phyloP scores from a whole-genome alignment of 2,113 vertebrate genomes.

The Micromys minutus region DNA sequence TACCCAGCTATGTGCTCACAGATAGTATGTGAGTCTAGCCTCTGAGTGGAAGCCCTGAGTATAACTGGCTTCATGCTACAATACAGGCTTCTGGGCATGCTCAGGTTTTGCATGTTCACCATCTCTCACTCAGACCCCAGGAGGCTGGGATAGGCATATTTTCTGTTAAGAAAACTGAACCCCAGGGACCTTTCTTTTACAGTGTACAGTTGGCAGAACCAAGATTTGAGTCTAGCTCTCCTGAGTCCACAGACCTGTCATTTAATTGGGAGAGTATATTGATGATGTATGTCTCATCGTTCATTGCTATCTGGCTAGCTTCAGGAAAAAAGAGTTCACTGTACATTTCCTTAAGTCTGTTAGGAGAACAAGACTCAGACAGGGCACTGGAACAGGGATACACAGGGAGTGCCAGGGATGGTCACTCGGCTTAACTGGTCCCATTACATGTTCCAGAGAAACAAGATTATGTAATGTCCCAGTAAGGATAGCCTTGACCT shows the following conservation, averaged over 20 bases:
- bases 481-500: slow-evolving; percentile 1
- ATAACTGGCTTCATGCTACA: not conserved
- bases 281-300: not conserved
- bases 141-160: not conserved
- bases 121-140: not conserved
- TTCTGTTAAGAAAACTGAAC: not conserved
- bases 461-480: slow-evolving; percentile 52
- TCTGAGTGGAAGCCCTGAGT: not conserved
- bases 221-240: not conserved
- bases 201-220: not conserved
- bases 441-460: not conserved
- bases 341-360: not conserved
- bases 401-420: too few species aligned
- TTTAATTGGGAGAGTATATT: not conserved
- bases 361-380: not conserved
- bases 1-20: not conserved
- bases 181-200: not conserved
- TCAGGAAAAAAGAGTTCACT: not conserved
- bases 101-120: not conserved
- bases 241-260: not conserved
- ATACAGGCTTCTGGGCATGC: not conserved
- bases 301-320: not conserved
- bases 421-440: not conserved
- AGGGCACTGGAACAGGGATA: not conserved
- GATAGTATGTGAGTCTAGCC: not conserved